These are phyloP conservation scores for Melieria picta DNA, from an alignment of 2,888 invertebrate genomes.

Conservation along the genomic window DNA sequence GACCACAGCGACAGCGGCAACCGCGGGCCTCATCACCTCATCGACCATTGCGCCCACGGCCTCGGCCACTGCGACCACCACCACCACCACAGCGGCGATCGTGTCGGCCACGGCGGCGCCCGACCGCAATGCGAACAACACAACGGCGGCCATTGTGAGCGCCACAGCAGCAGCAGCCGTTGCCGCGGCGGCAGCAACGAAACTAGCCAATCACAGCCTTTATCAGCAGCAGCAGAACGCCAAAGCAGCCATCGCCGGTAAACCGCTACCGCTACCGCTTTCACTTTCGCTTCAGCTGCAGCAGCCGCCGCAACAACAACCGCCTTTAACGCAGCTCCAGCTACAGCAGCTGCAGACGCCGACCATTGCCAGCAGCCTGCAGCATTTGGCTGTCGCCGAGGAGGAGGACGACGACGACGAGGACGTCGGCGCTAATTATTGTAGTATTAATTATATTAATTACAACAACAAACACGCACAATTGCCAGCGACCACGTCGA, in stretches of 20 bases:
- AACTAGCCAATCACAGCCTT: constrained; percentile 72
- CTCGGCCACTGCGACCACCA: constrained; percentile 52
- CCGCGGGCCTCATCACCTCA: constrained; percentile 59
- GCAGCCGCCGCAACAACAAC: constrained; percentile 70
- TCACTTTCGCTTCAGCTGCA: constrained; percentile 42
- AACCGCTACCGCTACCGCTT: constrained; percentile 17
- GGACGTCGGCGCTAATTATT: constrained; percentile 92
- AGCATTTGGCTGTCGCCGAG: constrained; percentile 95
- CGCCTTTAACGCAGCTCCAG: constrained; percentile 81
- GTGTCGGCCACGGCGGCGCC: constrained; percentile 44
- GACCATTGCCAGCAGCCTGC: constrained; percentile 94
- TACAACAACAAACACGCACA: constrained; percentile 81
- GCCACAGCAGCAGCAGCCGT: constrained; percentile 72
- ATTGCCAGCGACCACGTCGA: constrained; percentile 49
- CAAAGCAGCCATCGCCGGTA: constrained; percentile 27
- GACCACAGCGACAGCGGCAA: constrained; percentile 65
- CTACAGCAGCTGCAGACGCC: constrained; percentile 95
- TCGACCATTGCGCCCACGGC: constrained; percentile 54
- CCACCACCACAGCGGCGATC: constrained; percentile 46
- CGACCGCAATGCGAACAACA: constrained; percentile 48
- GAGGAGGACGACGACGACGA: constrained; percentile 95
- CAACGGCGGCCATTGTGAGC: constrained; percentile 40
- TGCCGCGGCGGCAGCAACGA: constrained; percentile 36
- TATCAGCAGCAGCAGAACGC: constrained; percentile 46
- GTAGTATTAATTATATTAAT: constrained; percentile 73